A percentile compares a stretch with the other conserved stretches of the same genome.
These are phyloP conservation scores for Brachionus koreanus DNA, from an alignment of 1,140 invertebrate species.

Conservation along the genomic window DNA sequence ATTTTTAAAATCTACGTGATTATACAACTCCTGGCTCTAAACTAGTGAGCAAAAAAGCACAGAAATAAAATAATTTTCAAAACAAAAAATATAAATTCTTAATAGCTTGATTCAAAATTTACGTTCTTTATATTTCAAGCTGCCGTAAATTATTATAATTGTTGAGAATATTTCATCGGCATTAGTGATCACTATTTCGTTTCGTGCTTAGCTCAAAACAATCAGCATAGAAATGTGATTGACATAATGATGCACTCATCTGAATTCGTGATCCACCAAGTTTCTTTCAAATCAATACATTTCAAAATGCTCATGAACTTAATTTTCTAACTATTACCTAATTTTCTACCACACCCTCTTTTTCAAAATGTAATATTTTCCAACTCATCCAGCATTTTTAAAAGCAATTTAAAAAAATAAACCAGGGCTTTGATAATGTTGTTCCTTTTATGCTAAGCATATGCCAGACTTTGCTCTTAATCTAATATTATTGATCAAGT, in stretches of 20 bases:
- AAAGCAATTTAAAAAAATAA: neutral
- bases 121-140: conserved; percentile 3
- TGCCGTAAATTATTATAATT: conserved; percentile 31
- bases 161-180: neutral
- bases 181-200: neutral
- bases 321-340: neutral
- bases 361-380: neutral
- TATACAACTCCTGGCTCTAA: neutral
- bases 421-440: neutral
- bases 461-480: neutral
- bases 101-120: neutral
- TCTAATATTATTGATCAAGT: neutral
- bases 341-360: neutral
- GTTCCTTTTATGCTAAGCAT: neutral
- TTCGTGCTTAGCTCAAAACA: neutral
- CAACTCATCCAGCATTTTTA: neutral
- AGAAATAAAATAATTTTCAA: neutral
- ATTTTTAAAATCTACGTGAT: neutral
- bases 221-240: neutral
- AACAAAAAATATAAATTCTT: neutral
- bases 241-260: neutral
- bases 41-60: neutral
- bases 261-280: neutral
- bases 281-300: neutral
- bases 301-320: neutral